phyloP scores from a whole-genome alignment of 2,888 invertebrate genomes.

The Prenolepis imparis region DNA sequence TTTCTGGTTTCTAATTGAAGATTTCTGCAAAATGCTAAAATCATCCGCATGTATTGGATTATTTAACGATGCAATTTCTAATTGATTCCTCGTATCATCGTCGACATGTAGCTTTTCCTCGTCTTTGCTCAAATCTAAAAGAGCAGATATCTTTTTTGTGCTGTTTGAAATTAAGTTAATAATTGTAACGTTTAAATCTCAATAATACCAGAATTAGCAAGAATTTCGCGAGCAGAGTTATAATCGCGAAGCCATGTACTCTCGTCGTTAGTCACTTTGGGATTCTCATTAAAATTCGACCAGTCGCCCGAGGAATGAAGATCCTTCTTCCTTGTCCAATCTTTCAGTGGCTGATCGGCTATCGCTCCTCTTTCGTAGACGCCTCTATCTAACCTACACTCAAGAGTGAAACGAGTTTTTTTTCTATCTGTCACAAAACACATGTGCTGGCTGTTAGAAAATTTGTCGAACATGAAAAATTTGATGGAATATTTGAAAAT shows the following conservation, averaged over 20 bases:
- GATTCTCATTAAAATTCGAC: conserved; percentile 63
- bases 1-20: not conserved
- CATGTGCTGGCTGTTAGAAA: not conserved
- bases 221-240: conserved; percentile 17
- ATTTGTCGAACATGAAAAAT: conserved; percentile 14
- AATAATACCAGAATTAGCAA: conserved; percentile 35
- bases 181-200: not conserved
- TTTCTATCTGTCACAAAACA: conserved; percentile 11
- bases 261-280: conserved; percentile 40
- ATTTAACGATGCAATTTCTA: not conserved
- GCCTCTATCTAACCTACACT: conserved; percentile 33
- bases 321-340: conserved; percentile 60
- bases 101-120: not conserved
- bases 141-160: not conserved
- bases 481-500: not conserved
- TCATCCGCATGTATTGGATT: not conserved
- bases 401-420: conserved; percentile 17
- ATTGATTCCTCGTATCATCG: not conserved
- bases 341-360: conserved; percentile 55
- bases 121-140: not conserved
- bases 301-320: conserved; percentile 60
- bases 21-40: not conserved
- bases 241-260: conserved; percentile 51
- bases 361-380: conserved; percentile 40
- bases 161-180: not conserved